Percentiles rank a stretch among this genome's conserved stretches.
Evolutionary conservation across 2,888 invertebrate species (phyloP).

Genomic region (Abrostola triplasia): DNA sequence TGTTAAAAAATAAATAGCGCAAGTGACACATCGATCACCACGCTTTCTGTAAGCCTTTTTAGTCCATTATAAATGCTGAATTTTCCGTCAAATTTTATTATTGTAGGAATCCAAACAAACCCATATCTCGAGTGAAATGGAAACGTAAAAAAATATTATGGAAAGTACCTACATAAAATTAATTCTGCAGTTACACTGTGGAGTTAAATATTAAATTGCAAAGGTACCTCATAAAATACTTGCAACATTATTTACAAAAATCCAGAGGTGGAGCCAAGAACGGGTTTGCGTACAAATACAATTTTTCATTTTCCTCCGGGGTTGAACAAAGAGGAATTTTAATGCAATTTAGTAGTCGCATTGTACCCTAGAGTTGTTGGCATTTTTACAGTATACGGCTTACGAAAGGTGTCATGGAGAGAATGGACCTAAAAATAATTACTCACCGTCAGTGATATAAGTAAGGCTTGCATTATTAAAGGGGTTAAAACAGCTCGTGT

Average conservation of each 20-base stretch:
- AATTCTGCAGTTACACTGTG: constrained; percentile 13
- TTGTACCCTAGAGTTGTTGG: constrained; percentile 56
- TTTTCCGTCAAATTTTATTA: too few species aligned
- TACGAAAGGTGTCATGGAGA: constrained; percentile 64
- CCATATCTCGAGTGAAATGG: too few species aligned
- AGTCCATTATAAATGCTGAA: too few species aligned
- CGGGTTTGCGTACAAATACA: constrained; percentile 57
- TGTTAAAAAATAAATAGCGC: too few species aligned
- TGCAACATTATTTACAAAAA: constrained; percentile 47
- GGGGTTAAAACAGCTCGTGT: constrained; percentile 21
- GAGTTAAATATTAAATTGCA: constrained; percentile 36
- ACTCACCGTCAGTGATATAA: constrained; percentile 46
- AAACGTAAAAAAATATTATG: background rate
- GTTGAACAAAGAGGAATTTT: constrained; percentile 74
- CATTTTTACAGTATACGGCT: constrained; percentile 64
- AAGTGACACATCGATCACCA: too few species aligned
- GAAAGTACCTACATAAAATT: constrained; percentile 6
- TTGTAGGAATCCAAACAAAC: too few species aligned
- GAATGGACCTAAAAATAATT: constrained; percentile 61
- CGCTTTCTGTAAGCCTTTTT: too few species aligned
- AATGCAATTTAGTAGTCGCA: constrained; percentile 76
- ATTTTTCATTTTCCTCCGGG: constrained; percentile 68
- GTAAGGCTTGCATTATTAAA: constrained; percentile 43
- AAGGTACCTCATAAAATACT: constrained; percentile 38
- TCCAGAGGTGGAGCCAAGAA: constrained; percentile 41